phyloP scores from a whole-genome alignment of 2,797 vertebrate genomes.

The Lemur catta region DNA sequence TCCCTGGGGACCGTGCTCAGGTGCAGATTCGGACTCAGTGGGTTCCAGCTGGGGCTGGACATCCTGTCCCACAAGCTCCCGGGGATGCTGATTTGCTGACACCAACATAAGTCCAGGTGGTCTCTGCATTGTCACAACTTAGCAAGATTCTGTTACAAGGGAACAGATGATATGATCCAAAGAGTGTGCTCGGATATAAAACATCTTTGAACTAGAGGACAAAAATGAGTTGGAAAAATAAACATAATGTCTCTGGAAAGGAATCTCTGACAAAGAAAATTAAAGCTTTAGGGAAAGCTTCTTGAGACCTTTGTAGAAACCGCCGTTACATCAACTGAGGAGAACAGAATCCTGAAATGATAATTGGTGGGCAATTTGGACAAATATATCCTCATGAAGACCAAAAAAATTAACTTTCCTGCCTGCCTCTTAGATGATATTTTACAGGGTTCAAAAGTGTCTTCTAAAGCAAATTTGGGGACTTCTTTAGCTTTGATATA shows the following conservation, averaged over 20 bases:
- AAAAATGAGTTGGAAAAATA: neutral
- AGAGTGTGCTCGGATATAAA: neutral
- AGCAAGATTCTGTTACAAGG: neutral
- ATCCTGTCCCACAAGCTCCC: neutral
- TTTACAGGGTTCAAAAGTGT: neutral
- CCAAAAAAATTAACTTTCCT: neutral
- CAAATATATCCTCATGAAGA: neutral
- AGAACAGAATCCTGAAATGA: neutral
- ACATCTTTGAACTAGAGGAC: neutral
- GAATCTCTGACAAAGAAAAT: conserved; percentile 13
- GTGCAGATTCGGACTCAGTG: neutral
- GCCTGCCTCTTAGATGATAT: neutral
- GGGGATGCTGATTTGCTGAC: neutral
- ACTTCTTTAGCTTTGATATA: neutral
- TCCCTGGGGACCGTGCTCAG: neutral
- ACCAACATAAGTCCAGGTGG: neutral
- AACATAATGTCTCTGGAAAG: neutral
- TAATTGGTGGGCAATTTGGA: neutral
- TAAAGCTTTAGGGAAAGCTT: neutral
- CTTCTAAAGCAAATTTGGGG: neutral
- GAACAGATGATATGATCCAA: neutral
- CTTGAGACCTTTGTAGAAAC: neutral
- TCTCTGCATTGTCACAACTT: neutral
- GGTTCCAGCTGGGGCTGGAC: neutral
- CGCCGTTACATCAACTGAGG: neutral